Conservation (phyloP, 1,140 invertebrate species). For the Aethina tumida region DNA sequence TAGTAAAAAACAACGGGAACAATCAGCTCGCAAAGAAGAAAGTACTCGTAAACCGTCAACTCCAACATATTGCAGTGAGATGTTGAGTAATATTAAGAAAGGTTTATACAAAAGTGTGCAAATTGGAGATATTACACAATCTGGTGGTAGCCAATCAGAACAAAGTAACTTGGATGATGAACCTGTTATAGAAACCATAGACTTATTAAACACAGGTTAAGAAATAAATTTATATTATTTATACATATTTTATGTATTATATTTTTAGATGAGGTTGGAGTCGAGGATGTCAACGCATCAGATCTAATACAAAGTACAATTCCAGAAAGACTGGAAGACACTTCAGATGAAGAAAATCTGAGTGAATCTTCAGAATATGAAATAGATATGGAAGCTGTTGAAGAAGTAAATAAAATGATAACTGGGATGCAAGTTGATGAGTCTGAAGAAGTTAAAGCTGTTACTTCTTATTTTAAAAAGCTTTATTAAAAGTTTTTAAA, state of each 20-base stretch:
- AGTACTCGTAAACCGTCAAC: slow-evolving; percentile 6
- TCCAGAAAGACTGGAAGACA: slow-evolving; percentile 18
- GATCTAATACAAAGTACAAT: slow-evolving; percentile 18
- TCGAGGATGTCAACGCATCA: slow-evolving; percentile 14
- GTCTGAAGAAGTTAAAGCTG: too few species aligned
- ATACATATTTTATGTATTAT: background rate
- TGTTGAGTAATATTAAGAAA: slow-evolving; percentile 23
- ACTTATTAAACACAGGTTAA: too few species aligned
- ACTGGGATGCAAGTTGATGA: slow-evolving; percentile 6
- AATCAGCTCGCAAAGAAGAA: slow-evolving; percentile 8
- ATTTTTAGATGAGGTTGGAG: slow-evolving; percentile 10
- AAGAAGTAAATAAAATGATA: slow-evolving; percentile 29
- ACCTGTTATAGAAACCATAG: too few species aligned
- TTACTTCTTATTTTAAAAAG: too few species aligned
- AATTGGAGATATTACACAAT: background rate
- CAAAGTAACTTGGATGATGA: slow-evolving; percentile 5
- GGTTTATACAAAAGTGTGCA: slow-evolving; percentile 16
- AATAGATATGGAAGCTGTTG: slow-evolving; percentile 28
- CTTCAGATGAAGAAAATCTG: slow-evolving; percentile 18
- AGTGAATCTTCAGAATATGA: slow-evolving; percentile 21
- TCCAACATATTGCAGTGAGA: slow-evolving; percentile 17
- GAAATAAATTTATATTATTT: too few species aligned
- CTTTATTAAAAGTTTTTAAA: too few species aligned
- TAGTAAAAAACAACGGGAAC: slow-evolving; percentile 9
- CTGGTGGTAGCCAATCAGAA: slow-evolving; percentile 1